Evolutionary conservation across 1,140 invertebrate genomes (phyloP).

Genomic region (Gonioctena quinquepunctata): DNA sequence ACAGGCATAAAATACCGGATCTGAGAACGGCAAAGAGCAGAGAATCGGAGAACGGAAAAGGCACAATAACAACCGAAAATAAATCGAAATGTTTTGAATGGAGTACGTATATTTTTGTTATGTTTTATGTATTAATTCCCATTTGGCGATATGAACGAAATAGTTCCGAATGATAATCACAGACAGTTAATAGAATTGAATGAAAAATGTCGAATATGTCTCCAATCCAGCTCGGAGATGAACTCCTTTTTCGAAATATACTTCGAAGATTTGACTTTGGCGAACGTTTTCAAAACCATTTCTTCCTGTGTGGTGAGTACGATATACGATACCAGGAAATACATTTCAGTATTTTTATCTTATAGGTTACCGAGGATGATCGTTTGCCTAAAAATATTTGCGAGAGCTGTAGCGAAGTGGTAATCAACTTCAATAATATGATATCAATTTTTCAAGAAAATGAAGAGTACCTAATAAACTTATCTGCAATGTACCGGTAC

Average conservation of each 20-base stretch:
- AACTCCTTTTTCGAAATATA: slow-evolving; percentile 7
- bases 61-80: too few species aligned
- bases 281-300: slow-evolving; percentile 1
- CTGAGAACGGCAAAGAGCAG: too few species aligned
- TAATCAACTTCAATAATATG: slow-evolving; percentile 41
- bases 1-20: too few species aligned
- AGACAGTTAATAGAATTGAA: not conserved
- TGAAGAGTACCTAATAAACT: slow-evolving; percentile 29
- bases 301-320: not conserved
- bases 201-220: slow-evolving; percentile 8
- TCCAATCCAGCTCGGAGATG: not conserved
- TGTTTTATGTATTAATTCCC: too few species aligned
- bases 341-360: not conserved
- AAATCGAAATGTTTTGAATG: too few species aligned
- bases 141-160: not conserved
- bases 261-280: not conserved
- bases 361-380: slow-evolving; percentile 37
- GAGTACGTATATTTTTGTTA: too few species aligned
- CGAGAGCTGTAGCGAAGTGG: slow-evolving; percentile 28
- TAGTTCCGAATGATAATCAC: not conserved
- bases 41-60: too few species aligned
- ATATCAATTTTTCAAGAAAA: slow-evolving; percentile 37
- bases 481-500: not conserved
- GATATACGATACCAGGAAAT: not conserved
- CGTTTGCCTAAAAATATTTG: slow-evolving; percentile 38